Conservation (phyloP, 2,113 vertebrate genomes). For the Alectura lathami region DNA sequence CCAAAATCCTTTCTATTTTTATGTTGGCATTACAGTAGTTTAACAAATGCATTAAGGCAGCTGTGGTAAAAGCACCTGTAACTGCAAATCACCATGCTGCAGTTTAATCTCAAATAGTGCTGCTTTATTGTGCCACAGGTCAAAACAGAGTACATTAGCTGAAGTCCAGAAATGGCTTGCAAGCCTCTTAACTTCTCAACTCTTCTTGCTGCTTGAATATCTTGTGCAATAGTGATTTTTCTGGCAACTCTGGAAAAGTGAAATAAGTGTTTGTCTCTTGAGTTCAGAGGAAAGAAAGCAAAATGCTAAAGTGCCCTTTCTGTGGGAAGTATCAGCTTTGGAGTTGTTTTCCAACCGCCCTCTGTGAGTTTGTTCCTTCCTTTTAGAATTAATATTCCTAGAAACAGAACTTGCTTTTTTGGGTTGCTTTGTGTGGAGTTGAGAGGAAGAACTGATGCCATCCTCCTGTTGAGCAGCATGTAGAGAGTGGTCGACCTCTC, state of each 20-base stretch:
- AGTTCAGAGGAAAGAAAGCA: not conserved
- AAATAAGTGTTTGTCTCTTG: not conserved
- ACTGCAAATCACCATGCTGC: not conserved
- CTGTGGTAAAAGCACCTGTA: not conserved
- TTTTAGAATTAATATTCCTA: not conserved
- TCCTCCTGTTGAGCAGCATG: not conserved
- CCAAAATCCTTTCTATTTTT: not conserved
- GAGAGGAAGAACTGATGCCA: fast-evolving
- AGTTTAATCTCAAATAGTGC: not conserved
- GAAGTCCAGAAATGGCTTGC: not conserved
- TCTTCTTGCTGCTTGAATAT: not conserved
- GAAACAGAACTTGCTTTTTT: not conserved
- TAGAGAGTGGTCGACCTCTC: not conserved
- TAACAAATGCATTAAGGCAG: not conserved
- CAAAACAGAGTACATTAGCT: not conserved
- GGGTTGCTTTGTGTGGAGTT: not conserved
- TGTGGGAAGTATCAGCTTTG: not conserved
- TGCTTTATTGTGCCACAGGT: not conserved
- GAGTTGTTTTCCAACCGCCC: not conserved
- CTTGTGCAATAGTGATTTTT: not conserved
- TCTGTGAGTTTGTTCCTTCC: not conserved
- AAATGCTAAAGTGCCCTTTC: not conserved
- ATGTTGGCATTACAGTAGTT: not conserved
- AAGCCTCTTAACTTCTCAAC: not conserved
- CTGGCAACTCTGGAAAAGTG: not conserved